Conservation (phyloP, 2,797 vertebrate genomes). For the Sarcophilus harrisii region DNA sequence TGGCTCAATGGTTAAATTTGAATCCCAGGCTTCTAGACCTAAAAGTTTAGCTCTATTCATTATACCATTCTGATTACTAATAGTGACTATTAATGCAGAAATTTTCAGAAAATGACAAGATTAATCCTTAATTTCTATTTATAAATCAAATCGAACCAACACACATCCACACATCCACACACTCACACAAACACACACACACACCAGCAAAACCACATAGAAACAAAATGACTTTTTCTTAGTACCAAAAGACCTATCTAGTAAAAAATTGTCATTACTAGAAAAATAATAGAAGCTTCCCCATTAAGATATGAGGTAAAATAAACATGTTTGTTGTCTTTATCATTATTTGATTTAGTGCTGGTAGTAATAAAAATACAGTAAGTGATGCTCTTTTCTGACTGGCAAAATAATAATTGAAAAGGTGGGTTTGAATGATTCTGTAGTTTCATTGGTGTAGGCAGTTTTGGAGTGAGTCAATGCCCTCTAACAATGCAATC, state of each 20-base stretch:
- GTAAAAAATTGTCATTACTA: neutral
- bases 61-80: neutral
- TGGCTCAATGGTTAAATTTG: too few species aligned
- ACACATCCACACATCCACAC: too few species aligned
- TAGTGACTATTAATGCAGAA: too few species aligned
- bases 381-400: neutral
- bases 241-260: neutral
- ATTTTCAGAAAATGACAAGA: neutral
- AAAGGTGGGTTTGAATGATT: neutral
- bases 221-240: neutral
- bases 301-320: neutral
- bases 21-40: neutral
- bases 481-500: neutral
- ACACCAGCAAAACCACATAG: neutral
- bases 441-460: neutral
- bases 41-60: neutral
- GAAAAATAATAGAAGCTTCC: neutral
- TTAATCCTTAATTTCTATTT: neutral
- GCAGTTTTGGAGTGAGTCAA: neutral
- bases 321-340: neutral
- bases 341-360: neutral
- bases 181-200: too few species aligned
- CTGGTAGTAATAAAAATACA: neutral
- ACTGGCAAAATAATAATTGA: neutral
- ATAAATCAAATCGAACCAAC: neutral